These are phyloP conservation scores for Ptyas mucosa DNA, from an alignment of 2,113 vertebrate genomes.

Conservation along the genomic window DNA sequence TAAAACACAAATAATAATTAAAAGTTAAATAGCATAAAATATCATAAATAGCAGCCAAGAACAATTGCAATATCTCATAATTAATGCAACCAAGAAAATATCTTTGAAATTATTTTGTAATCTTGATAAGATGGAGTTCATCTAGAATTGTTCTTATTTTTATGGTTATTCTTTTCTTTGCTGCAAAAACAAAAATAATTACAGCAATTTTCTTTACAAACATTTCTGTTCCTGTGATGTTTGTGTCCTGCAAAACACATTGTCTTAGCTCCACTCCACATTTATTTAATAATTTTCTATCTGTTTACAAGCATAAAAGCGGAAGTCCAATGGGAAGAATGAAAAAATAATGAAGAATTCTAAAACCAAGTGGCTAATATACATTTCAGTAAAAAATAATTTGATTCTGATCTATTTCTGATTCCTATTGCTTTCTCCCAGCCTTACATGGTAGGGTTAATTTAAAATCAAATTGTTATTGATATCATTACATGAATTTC, in stretches of 20 bases:
- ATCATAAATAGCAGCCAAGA: not conserved
- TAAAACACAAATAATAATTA: not conserved
- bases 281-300: not conserved
- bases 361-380: not conserved
- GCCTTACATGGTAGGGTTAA: not conserved
- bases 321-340: not conserved
- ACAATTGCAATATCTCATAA: not conserved
- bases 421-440: not conserved
- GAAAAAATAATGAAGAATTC: not conserved
- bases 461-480: not conserved
- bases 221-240: not conserved
- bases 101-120: not conserved
- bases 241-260: not conserved
- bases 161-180: not conserved
- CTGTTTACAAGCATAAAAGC: not conserved
- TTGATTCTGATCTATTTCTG: not conserved
- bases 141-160: not conserved
- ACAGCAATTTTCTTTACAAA: not conserved
- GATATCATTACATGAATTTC: not conserved
- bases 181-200: not conserved
- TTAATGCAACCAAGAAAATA: not conserved
- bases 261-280: not conserved
- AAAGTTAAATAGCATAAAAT: not conserved
- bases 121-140: not conserved
- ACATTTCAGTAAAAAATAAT: not conserved